Evolutionary conservation across 2,113 vertebrate species (phyloP), one percentile per base, ranked within the genome.

Genomic region (Pandion haliaetus): DNA sequence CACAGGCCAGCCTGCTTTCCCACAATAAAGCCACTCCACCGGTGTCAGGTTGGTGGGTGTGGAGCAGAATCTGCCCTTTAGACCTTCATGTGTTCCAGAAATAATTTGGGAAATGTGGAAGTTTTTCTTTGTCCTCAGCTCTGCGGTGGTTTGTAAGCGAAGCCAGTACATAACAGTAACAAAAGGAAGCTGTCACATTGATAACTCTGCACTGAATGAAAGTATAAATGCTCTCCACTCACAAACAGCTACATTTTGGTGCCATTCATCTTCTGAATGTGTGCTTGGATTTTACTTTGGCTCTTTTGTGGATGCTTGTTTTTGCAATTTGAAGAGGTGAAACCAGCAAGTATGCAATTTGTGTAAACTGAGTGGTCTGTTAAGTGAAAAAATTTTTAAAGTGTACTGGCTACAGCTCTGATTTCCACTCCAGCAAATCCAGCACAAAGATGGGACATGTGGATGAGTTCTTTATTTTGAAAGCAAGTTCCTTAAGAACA

Each of bases 121-220:
- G 89, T 91, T 96, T 96, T 92, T n/a, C 84, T 98, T 95, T 96
- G 96, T 95, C 74, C 86, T 93, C 76, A 76, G 86, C 91, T 93
- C 81, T 74, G 82, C 0, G 36, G 77, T 97, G 94, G 89, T 95
- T 95, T 96, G 95, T 93, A 94, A 91, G 84, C 38, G 47, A 89
- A 98, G 95, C 94, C 82, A 94, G 90, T 31, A 71, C 82, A 87
- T 42, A 82, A 87, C 86, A 78, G 58, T 67, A 93, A 98, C 91
- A 97, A 98, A 98, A 96, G 93, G 66, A 97, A 97, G 82, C 76
- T 96, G 94, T 98, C 97, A 97, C 72, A 90, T 88, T 95, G 96
- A 97, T 86, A 86, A 94, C 83, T 93, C 58, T 72, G 55, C 52
- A 23, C n/a, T 86, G 83, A 95, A 93, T 76, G 77, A 86, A 82